Evolutionary conservation across 2,797 vertebrate species (phyloP).

Genomic region (Jordanella pulchra): DNA sequence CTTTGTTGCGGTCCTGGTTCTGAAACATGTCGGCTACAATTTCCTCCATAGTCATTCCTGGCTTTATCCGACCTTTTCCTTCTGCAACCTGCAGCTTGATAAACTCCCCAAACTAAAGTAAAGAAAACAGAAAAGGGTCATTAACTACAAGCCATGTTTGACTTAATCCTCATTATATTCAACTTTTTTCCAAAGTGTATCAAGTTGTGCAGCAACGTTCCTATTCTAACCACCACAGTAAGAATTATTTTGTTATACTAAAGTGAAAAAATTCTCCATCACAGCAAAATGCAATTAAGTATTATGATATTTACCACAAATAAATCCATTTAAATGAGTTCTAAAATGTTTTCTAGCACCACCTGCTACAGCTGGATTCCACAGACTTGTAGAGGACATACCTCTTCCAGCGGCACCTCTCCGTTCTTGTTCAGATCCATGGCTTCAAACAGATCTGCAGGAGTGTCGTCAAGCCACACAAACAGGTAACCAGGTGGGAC

Average conservation of each 20-base stretch:
- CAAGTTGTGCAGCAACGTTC: background rate
- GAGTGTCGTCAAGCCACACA: slow-evolving; percentile 88
- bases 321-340: background rate
- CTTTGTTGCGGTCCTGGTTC: slow-evolving; percentile 94
- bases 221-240: slow-evolving; percentile 10
- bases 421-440: slow-evolving; percentile 88
- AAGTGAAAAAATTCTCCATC: background rate
- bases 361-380: background rate
- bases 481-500: slow-evolving; percentile 94
- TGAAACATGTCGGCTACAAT: slow-evolving; percentile 90
- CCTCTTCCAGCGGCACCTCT: slow-evolving; percentile 88
- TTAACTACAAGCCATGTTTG: too few species aligned
- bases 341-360: background rate
- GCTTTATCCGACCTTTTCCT: slow-evolving; percentile 90
- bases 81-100: slow-evolving; percentile 88
- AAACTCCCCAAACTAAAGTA: slow-evolving; percentile 87
- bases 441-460: slow-evolving; percentile 81
- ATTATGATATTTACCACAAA: background rate
- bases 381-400: slow-evolving; percentile 21
- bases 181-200: too few species aligned
- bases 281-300: background rate
- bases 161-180: too few species aligned
- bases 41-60: slow-evolving; percentile 82
- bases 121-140: background rate
- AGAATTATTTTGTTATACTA: background rate